Evolutionary conservation across 2,888 invertebrate species (phyloP).

Genomic region (Drosophila atripex): DNA sequence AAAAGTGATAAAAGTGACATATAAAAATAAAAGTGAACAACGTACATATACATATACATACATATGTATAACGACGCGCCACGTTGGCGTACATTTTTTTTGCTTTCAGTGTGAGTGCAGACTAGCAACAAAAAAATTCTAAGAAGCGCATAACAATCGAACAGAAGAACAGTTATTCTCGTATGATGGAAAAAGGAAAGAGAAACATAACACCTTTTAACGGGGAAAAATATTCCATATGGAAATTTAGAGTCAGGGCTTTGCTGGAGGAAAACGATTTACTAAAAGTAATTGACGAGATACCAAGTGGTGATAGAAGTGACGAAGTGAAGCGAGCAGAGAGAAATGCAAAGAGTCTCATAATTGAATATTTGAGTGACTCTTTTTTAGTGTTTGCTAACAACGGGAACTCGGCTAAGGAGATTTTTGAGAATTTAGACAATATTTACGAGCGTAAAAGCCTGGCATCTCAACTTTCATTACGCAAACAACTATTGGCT

Average conservation of each 20-base stretch:
- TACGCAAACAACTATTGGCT: not conserved
- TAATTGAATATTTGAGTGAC: constrained; percentile 16
- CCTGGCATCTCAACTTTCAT: not conserved
- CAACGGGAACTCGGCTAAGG: constrained; percentile 1
- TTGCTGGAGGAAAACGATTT: no score
- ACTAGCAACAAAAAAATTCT: not conserved
- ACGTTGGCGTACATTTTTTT: not conserved
- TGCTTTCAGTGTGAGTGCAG: no score
- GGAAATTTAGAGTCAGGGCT: no score
- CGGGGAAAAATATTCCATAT: no score
- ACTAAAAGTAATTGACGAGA: not conserved
- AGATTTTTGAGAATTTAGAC: constrained; percentile 7
- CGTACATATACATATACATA: no score
- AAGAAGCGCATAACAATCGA: no score
- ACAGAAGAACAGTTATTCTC: no score
- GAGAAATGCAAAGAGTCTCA: constrained; percentile 5
- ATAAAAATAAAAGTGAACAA: no score
- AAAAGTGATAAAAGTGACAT: no score
- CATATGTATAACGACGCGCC: not conserved
- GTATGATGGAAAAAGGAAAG: no score
- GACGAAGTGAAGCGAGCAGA: not conserved
- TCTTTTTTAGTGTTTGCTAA: constrained; percentile 3
- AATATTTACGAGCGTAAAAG: constrained; percentile 10
- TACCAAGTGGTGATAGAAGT: not conserved
- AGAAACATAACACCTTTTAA: no score